Base-by-base conservation (phyloP, 2,888 invertebrate species). In the Hartigia nigra region DNA sequence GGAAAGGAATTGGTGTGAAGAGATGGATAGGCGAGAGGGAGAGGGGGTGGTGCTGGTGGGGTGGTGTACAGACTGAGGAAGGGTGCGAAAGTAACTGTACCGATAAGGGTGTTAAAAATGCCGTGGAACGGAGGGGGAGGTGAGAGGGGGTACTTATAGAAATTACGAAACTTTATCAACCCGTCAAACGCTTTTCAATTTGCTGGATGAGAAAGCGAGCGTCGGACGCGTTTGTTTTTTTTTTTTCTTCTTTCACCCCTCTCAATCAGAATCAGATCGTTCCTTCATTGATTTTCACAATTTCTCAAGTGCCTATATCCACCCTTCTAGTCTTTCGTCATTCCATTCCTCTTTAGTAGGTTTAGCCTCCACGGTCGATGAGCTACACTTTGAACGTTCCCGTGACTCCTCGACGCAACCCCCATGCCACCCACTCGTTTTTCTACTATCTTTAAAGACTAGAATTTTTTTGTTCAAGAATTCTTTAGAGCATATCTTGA, bases 31-130 rank as follows among this genome's bases (percentile, higher is more conserved):
- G 74, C 35, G 72, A n/a, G n/a, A n/a, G n/a, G n/a, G n/a, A n/a
- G 69, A 76, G 31, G 31, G 74, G 69, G 32, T 70, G 76, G 31
- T 55, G 31, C n/a, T n/a, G 36, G 77, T 76, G 36, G 70, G 81
- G 69, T 77, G 39, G 32, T 76, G 69, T 76, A 23, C 5, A 9
- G 9, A 9, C 55, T 23, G 23, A 55, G 23, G 1, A 2, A 23
- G 55, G 55, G 55, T 23, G 55, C 55, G 55, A 55, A 55, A 23
- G 55, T 9, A 9, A 55, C 23, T 55, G 5, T 23, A 23, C 5
- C 37, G 12, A 4, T 4, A 39, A 14, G 37, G 55, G 23, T 55
- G 55, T 55, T 55, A 55, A 55, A 55, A 55, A 55, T 23, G 9
- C 23, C 23, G 55, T 5, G 39, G 39, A 5, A 2, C n/a, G n/a